Evolutionary conservation across 1,140 invertebrate species (phyloP), one percentile per base, ranked within the genome.

Genomic region (Euglossa dilemma): DNA sequence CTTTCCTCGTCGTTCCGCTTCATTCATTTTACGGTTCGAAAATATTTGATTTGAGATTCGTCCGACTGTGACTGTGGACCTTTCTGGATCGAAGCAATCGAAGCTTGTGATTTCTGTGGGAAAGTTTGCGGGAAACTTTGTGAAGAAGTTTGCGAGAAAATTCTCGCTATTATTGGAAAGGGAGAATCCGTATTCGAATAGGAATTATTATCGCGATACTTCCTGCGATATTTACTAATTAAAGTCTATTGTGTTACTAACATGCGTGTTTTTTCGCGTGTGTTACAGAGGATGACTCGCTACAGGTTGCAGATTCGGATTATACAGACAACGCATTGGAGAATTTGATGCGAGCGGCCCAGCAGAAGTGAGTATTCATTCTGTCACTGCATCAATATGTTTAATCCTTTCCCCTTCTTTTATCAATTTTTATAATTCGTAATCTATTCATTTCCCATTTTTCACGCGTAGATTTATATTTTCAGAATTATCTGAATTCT

Each of bases 311-410:
- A 52, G 91, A 93, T 25, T 80, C 90, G 43, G 94, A 94, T 80
- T 94, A 94, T 83, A 85, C 90, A 54, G 94, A 94, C 71, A 93
- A 94, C 73, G 88, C 90, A 57, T 73, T 94, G 75, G 93, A 94
- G 36, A 91, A 93, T 89, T 76, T 94, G 67, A 90, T 94, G 86
- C 91, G 93, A 69, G 90, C 85, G 1, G 92, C 92, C 45, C 93
- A 94, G 77, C 92, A 94, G 90, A 94, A 94, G 93, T 94, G 92
- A 94, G 94, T 90, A 84, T 78, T 80, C 63, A 47, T 64, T 50
- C 67, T 16, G 23, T 45, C 23, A 18, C n/a, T 52, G 8, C 71
- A 47, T 18, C 36, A 2, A 63, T 36, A 12, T 43, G 52, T 50
- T 56, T 20, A 36, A 23, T n/a, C 6, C 43, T n/a, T 67, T 11